phyloP scores from a whole-genome alignment of 1,140 invertebrate genomes.

The Nymphalis io region DNA sequence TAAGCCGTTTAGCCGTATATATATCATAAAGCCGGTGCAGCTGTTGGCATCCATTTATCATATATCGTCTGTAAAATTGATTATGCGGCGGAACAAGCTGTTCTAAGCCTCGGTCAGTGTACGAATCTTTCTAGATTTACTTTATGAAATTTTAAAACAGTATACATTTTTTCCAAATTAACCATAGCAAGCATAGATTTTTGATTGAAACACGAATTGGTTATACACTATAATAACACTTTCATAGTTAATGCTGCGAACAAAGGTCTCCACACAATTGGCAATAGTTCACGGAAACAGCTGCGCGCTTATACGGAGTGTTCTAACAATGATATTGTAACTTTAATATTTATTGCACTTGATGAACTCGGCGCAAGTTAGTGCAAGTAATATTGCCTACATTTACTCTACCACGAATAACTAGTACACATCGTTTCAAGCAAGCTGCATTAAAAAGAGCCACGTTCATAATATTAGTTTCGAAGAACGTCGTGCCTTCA shows the following conservation, averaged over 20 bases:
- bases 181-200: conserved; percentile 14
- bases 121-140: not conserved
- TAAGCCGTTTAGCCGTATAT: conserved; percentile 47
- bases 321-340: conserved; percentile 77
- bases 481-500: conserved; percentile 62
- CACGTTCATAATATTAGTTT: conserved; percentile 63
- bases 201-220: conserved; percentile 40
- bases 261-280: conserved; percentile 73
- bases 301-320: conserved; percentile 62
- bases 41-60: conserved; percentile 55
- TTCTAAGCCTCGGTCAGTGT: conserved; percentile 12
- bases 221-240: conserved; percentile 62
- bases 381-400: conserved; percentile 51
- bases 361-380: conserved; percentile 68
- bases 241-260: conserved; percentile 71
- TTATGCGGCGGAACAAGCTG: conserved; percentile 36
- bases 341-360: conserved; percentile 80
- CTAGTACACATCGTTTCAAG: conserved; percentile 7
- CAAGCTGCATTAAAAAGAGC: conserved; percentile 55
- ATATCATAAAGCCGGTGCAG: conserved; percentile 44
- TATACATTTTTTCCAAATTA: not conserved
- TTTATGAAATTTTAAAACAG: not conserved
- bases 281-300: conserved; percentile 72
- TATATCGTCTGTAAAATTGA: conserved; percentile 57
- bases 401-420: conserved; percentile 40